A percentile compares a stretch with the other conserved stretches of the same genome.
Conservation (phyloP, 2,113 vertebrate species). For the Clarias magur region DNA sequence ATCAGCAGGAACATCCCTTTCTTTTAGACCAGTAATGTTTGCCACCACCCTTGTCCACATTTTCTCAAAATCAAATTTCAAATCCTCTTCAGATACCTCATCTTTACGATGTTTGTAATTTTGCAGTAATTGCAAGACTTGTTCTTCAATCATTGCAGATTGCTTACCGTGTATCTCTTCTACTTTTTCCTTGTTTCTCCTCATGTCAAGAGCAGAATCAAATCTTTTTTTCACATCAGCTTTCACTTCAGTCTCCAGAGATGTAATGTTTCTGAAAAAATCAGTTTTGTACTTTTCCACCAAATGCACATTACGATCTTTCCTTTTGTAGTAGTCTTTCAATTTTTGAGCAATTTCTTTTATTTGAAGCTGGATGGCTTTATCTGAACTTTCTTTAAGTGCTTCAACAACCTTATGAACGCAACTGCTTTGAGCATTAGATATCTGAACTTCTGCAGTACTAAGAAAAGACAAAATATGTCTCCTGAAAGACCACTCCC, state of each 20-base stretch:
- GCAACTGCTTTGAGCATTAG: neutral
- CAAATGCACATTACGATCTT: conserved; percentile 48
- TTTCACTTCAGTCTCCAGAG: conserved; percentile 55
- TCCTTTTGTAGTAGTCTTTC: conserved; percentile 56
- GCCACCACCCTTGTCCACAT: conserved; percentile 13
- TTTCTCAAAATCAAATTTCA: conserved; percentile 1
- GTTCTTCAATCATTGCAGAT: conserved; percentile 53
- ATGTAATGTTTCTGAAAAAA: conserved; percentile 53
- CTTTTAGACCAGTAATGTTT: too few relatives aligned
- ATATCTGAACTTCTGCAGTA: neutral
- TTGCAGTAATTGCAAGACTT: conserved; percentile 54
- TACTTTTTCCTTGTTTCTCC: conserved; percentile 34
- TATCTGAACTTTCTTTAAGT: conserved; percentile 19
- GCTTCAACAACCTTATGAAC: neutral
- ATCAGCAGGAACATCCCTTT: too few relatives aligned
- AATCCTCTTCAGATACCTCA: conserved; percentile 10
- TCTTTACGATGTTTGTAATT: conserved; percentile 40
- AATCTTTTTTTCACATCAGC: conserved; percentile 14
- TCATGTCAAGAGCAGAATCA: conserved; percentile 19
- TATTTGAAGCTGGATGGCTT: neutral
- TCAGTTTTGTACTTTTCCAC: conserved; percentile 66
- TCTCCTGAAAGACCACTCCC: conserved; percentile 46
- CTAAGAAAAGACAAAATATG: neutral
- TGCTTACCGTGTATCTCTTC: conserved; percentile 46
- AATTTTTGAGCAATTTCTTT: conserved; percentile 41